These are phyloP conservation scores for Tympanuchus pallidicinctus DNA, from an alignment of 2,113 vertebrate species.

Conservation along the genomic window DNA sequence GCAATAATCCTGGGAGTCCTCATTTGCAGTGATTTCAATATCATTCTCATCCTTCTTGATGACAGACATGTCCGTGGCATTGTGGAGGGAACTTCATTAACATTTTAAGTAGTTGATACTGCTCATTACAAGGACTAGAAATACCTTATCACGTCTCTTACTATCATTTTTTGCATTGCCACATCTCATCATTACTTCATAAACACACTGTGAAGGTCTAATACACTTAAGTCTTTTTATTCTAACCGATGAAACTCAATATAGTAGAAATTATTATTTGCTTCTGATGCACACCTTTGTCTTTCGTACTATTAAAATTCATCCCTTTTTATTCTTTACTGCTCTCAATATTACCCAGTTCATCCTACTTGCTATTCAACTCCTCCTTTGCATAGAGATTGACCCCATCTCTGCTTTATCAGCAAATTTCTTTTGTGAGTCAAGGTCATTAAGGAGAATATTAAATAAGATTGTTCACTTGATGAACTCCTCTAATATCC, in stretches of 20 bases:
- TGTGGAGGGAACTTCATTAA: background rate
- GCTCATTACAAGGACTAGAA: background rate
- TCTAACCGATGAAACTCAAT: background rate
- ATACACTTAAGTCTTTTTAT: slow-evolving; percentile 10
- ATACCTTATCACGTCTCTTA: background rate
- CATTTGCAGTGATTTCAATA: background rate
- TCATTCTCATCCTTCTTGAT: background rate
- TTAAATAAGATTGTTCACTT: slow-evolving; percentile 59
- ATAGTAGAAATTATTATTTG: background rate
- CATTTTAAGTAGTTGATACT: background rate
- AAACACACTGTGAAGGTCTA: background rate
- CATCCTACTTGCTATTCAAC: slow-evolving; percentile 33
- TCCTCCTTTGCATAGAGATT: slow-evolving; percentile 27
- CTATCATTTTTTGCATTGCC: background rate
- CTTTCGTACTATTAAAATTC: slow-evolving; percentile 38
- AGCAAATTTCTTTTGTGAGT: slow-evolving; percentile 7
- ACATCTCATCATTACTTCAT: slow-evolving; percentile 26
- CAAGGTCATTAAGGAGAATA: slow-evolving; percentile 56
- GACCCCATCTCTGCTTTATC: slow-evolving; percentile 50
- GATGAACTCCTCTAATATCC: slow-evolving; percentile 54
- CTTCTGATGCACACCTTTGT: slow-evolving; percentile 4
- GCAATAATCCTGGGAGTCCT: background rate
- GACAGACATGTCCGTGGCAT: background rate
- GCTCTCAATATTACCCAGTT: background rate
- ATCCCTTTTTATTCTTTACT: slow-evolving; percentile 26